These are phyloP conservation scores for Sicus ferrugineus DNA, from an alignment of 2,888 invertebrate genomes.

Conservation along the genomic window DNA sequence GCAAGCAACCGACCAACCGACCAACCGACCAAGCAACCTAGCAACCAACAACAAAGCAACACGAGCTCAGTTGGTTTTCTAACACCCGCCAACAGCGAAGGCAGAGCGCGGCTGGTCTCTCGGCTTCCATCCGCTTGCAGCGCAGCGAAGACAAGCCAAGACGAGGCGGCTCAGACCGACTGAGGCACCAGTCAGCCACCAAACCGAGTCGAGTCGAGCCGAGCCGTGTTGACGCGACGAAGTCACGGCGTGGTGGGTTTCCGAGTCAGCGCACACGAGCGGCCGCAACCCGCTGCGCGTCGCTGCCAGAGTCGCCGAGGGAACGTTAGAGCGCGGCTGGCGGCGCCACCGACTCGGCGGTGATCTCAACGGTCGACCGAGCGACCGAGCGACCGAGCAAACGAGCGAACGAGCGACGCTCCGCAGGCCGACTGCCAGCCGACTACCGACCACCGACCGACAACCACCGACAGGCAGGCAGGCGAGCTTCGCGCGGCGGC, in stretches of 20 bases:
- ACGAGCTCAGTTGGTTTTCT: slow-evolving; percentile 4
- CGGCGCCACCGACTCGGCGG: slow-evolving; percentile 9
- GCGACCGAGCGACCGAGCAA: not conserved
- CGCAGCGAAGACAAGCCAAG: not conserved
- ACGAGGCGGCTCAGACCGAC: not conserved
- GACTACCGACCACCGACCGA: not conserved
- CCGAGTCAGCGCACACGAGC: slow-evolving; percentile 10
- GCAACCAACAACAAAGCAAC: slow-evolving; percentile 11
- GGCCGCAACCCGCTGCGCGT: slow-evolving; percentile 33
- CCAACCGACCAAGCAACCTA: not conserved
- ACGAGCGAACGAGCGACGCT: no score
- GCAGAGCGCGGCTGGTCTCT: no score
- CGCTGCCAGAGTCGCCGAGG: slow-evolving; percentile 28
- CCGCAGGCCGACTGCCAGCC: no score
- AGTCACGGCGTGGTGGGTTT: slow-evolving; percentile 31
- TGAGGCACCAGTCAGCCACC: not conserved
- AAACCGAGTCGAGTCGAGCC: not conserved
- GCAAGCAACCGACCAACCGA: not conserved
- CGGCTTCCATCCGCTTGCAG: no score
- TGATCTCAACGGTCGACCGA: slow-evolving; percentile 5
- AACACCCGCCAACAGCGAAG: not conserved
- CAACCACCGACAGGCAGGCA: not conserved
- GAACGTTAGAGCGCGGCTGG: slow-evolving; percentile 8
- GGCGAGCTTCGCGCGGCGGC: slow-evolving; percentile 36
- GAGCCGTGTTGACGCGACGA: not conserved